phyloP scores from a whole-genome alignment of 1,140 invertebrate genomes.

The Trypoxylus dichotomus region DNA sequence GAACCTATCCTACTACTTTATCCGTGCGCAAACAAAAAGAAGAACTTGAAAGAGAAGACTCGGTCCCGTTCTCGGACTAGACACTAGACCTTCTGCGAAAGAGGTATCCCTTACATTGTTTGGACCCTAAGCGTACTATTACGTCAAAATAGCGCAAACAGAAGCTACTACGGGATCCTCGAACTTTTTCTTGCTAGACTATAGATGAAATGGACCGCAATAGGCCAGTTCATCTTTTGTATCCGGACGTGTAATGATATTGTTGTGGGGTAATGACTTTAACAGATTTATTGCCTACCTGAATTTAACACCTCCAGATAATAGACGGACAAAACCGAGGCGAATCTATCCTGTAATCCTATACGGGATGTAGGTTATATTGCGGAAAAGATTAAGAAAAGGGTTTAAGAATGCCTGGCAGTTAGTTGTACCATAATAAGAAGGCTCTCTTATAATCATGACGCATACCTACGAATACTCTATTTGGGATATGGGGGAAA shows the following conservation, averaged over 20 bases:
- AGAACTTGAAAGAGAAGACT: neutral
- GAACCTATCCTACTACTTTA: neutral
- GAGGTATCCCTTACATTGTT: constrained; percentile 17
- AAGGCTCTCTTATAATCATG: neutral
- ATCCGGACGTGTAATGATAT: neutral
- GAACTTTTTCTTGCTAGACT: neutral
- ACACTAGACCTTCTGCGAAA: neutral
- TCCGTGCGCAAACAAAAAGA: neutral
- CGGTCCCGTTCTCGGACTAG: neutral
- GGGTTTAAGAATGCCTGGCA: too few species aligned
- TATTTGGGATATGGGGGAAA: too few species aligned
- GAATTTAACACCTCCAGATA: constrained; percentile 14
- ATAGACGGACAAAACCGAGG: neutral
- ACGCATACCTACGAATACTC: too few species aligned
- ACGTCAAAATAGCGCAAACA: constrained; percentile 12
- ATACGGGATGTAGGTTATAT: too few species aligned
- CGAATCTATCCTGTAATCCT: neutral
- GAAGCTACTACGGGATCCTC: neutral
- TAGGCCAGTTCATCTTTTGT: constrained; percentile 2
- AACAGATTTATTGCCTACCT: constrained; percentile 12
- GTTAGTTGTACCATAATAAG: too few species aligned
- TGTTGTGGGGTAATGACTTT: constrained; percentile 20
- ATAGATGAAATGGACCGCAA: neutral
- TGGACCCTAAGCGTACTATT: neutral
- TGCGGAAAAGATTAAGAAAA: too few species aligned